A percentile compares a stretch with the other conserved stretches of the same genome.
phyloP scores from a whole-genome alignment of 2,797 vertebrate genomes.

The Catostomus latipinnis region DNA sequence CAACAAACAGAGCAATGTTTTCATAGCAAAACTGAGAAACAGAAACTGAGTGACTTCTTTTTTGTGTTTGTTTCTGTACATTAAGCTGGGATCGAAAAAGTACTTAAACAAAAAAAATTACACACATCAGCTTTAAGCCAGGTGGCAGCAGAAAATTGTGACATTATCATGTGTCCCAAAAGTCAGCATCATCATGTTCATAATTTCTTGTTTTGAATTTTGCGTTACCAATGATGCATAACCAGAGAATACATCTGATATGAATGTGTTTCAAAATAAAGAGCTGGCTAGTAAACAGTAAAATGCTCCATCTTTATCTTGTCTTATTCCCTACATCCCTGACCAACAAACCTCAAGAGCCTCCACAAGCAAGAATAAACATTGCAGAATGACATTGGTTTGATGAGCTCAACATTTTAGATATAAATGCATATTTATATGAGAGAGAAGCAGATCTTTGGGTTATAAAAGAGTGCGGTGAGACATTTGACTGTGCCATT shows the following conservation, averaged over 20 bases:
- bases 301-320: no score
- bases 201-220: no score
- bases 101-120: background rate
- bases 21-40: no score
- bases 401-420: no score
- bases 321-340: background rate
- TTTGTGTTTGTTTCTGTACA: no score
- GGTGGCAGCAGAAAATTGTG: background rate
- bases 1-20: no score
- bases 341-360: conserved; percentile 19
- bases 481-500: conserved; percentile 25
- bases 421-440: background rate
- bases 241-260: no score
- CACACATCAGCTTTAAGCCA: background rate
- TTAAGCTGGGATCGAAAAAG: no score
- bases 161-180: background rate
- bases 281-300: background rate
- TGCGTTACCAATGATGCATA: no score
- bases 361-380: conserved; percentile 3
- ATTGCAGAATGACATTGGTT: background rate
- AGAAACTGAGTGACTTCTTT: no score
- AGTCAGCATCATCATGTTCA: background rate
- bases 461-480: background rate
- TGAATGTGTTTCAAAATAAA: conserved; percentile 1
- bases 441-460: conserved; percentile 8